Base-by-base conservation (phyloP, 2,113 vertebrate genomes). In the Delphinapterus leucas region DNA sequence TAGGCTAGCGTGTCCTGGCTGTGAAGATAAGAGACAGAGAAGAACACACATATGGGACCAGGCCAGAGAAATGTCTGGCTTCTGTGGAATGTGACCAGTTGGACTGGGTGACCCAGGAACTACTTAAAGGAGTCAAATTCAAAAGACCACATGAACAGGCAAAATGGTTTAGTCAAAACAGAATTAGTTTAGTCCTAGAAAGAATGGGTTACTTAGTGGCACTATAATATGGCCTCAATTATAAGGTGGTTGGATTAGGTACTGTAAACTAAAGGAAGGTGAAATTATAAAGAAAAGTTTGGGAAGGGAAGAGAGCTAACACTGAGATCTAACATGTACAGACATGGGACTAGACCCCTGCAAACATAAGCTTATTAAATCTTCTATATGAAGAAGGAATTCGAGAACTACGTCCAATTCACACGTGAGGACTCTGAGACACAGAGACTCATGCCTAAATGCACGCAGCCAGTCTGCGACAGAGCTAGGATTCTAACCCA, bases 341-440 rank as follows among this genome's bases (percentile, higher is more conserved):
- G 38, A 91, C 47, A 88, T 4, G 71, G 47, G 47, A 28, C 58
- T 90, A 96, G n/a, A 87, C 26, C 33, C 58, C 49, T 61, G 41
- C 60, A 88, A 95, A 90, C 11, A 49, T 9, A 74, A 92, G 44
- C 71, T 90, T 77, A 71, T 76, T 71, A 81, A 95, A 53, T 93
- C 28, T 86, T 86, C 71, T 44, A 93, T 25, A 26, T 38, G 49
- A 93, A 77, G 74, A 92, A 76, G 88, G 92, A 91, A 71, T 81
- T 91, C 26, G 1, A 67, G 41, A 73, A 76, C 73, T 77, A 93
- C 20, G 63, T 47, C 65, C 67, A 95, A 76, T 88, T 90, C 41
- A 94, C 36, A 67, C 6, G 38, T 26, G 53, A 73, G 9, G 71
- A 86, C 55, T 96, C 36, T 49, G 61, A 92, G 55, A 88, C 8